Evolutionary conservation across 1,140 invertebrate genomes (phyloP), one percentile per base, ranked within the genome.

Genomic region (Tetragonula clypearis): DNA sequence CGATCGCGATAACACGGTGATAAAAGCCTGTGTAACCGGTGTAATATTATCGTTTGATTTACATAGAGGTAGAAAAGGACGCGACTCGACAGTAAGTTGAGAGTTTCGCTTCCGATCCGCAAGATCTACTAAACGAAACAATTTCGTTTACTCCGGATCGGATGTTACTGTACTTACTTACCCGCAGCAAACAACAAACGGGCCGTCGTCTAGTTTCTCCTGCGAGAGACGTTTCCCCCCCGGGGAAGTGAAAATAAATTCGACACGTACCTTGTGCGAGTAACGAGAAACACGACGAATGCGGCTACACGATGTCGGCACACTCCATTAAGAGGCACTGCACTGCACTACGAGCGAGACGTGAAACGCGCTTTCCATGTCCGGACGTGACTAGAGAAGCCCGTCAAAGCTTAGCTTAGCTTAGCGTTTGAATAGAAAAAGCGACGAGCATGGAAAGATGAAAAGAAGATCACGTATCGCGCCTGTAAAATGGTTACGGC

Each of bases 301-400:
- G 79, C 76, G 82, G 76, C 74, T 92, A 90, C 77, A 86, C 56
- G 87, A 86, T 73, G 87, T 88, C 79, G 72, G 79, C 85, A 84
- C 89, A 83, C 90, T 92, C 92, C 92, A 92, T 93, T 90, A 92
- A 92, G 84, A 90, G 74, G 82, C 92, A 93, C 92, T 90, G 79
- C 90, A 93, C 90, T 92, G 81, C 89, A 91, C 92, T 91, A 87
- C 62, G 83, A 80, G 89, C 76, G 87, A 84, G 82, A 82, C 72
- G 85, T 71, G 62, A 79, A 41, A 72, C 71, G 80, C 79, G 81
- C 55, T 90, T 90, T 66, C 88, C 89, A 90, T 90, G 69, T 90
- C 88, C 88, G 81, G 41, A 82, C 84, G 68, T 79, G 82, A 79
- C 62, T 75, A 58, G 30, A 65, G 58, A 60, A 30, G 68, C 68